phyloP scores from a whole-genome alignment of 1,140 invertebrate genomes.

The Chymomyza costata region DNA sequence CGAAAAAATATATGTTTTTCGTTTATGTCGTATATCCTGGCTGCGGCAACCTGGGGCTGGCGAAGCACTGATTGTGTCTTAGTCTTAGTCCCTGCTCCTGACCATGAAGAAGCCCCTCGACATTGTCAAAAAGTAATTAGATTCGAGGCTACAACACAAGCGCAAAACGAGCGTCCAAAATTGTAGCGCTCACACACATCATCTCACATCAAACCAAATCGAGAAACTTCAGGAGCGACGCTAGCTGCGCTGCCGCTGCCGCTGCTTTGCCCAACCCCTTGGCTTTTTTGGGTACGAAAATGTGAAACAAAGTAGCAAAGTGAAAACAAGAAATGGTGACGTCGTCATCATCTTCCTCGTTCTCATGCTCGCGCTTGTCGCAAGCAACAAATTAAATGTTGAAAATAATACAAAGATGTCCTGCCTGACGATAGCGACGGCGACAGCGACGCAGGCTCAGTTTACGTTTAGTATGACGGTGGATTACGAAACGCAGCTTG shows the following conservation, averaged over 20 bases:
- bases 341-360: slow-evolving; percentile 22
- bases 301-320: slow-evolving; percentile 55
- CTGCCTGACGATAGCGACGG: slow-evolving; percentile 55
- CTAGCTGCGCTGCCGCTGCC: background rate
- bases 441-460: slow-evolving; percentile 50
- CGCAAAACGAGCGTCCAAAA: slow-evolving; percentile 54
- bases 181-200: slow-evolving; percentile 31
- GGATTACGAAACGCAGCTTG: slow-evolving; percentile 46
- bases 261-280: background rate
- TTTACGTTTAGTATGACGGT: slow-evolving; percentile 55
- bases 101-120: slow-evolving; percentile 17
- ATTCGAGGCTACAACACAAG: slow-evolving; percentile 67
- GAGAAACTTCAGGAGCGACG: background rate
- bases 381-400: slow-evolving; percentile 71
- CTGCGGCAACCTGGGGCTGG: too few species aligned
- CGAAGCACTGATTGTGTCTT: too few species aligned
- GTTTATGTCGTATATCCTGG: too few species aligned
- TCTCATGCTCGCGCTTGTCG: slow-evolving; percentile 33
- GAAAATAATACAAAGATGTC: slow-evolving; percentile 73
- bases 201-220: slow-evolving; percentile 2
- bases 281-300: slow-evolving; percentile 48
- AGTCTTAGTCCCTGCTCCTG: background rate
- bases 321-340: slow-evolving; percentile 22
- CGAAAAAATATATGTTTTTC: slow-evolving; percentile 2
- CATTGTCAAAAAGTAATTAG: slow-evolving; percentile 70